These are phyloP conservation scores for Paraescarpia echinospica DNA, from an alignment of 1,140 invertebrate species.

Conservation along the genomic window DNA sequence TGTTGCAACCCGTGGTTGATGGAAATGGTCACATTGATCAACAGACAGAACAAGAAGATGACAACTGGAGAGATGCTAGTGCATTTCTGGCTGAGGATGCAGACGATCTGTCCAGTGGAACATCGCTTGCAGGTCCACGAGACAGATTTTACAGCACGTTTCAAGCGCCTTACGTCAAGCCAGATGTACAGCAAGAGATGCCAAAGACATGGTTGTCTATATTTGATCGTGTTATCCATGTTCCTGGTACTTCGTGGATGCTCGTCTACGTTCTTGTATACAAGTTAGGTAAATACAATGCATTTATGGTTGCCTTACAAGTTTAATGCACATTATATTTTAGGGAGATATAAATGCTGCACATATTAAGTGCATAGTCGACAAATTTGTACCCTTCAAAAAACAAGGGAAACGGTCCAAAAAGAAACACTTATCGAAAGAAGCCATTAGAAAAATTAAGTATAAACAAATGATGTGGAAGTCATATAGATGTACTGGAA, in stretches of 20 bases:
- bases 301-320: not conserved
- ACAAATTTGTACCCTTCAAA: too few species aligned
- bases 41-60: not conserved
- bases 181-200: not conserved
- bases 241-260: conserved; percentile 32
- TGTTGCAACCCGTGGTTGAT: conserved; percentile 36
- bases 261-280: conserved; percentile 44
- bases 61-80: not conserved
- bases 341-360: not conserved
- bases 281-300: conserved; percentile 39
- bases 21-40: conserved; percentile 12
- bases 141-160: conserved; percentile 37
- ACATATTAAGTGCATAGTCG: too few species aligned
- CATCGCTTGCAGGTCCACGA: conserved; percentile 31
- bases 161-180: not conserved
- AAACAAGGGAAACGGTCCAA: too few species aligned
- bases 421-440: too few species aligned
- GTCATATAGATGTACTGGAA: too few species aligned
- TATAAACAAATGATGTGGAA: too few species aligned
- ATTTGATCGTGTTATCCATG: conserved; percentile 19
- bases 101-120: conserved; percentile 28
- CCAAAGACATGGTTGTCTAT: not conserved
- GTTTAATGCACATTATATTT: not conserved
- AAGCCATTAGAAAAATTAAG: too few species aligned
- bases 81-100: not conserved